Conservation (phyloP, 2,113 vertebrate species). For the Anser brachyrhynchus region DNA sequence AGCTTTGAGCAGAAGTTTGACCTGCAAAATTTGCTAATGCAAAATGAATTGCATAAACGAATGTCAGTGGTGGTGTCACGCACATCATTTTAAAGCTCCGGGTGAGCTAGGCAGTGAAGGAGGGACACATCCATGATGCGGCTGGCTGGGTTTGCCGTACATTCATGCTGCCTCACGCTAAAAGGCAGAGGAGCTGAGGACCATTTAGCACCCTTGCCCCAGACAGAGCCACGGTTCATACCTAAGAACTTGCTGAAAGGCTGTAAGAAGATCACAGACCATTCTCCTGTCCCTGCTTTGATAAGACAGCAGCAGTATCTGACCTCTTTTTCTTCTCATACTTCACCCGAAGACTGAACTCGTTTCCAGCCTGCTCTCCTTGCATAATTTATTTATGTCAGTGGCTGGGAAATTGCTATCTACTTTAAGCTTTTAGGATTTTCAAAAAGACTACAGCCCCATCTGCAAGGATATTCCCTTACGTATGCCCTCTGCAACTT, state of each 20-base stretch:
- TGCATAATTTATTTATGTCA: conserved; percentile 59
- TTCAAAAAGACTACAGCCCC: not conserved
- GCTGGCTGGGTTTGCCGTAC: not conserved
- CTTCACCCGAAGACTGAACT: not conserved
- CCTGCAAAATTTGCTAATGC: not conserved
- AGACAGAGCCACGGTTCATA: not conserved
- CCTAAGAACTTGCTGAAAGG: not conserved
- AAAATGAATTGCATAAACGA: not conserved
- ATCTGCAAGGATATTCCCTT: conserved; percentile 35
- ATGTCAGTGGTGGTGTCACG: not conserved
- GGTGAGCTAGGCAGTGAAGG: not conserved
- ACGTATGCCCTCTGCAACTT: not conserved
- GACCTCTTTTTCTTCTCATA: not conserved
- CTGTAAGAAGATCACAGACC: not conserved
- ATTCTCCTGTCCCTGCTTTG: not conserved
- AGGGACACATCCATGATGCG: not conserved
- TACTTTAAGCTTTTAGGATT: conserved; percentile 43
- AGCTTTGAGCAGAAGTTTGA: not conserved
- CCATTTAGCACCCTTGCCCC: not conserved
- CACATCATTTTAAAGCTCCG: not conserved
- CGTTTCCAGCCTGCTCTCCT: not conserved
- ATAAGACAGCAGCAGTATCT: not conserved
- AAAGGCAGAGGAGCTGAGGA: not conserved
- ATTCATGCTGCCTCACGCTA: not conserved
- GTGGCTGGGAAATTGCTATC: conserved; percentile 20